Base-by-base conservation (phyloP, 2,113 vertebrate species). In the Syngnathoides biaculeatus region DNA sequence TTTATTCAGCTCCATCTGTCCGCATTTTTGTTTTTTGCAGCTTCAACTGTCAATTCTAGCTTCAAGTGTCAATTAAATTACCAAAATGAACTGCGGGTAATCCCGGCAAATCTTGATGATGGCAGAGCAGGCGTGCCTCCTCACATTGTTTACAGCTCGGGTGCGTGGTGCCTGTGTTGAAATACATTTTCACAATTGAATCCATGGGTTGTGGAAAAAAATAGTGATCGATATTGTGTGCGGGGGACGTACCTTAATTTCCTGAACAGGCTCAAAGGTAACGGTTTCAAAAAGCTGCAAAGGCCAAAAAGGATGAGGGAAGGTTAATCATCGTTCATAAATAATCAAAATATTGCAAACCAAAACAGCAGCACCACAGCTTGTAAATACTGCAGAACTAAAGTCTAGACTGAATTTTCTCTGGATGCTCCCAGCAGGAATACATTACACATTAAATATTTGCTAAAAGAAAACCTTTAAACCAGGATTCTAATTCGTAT, bases 41-140 rank as follows among this genome's bases (percentile, higher is more conserved):
- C 65, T 52, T 26, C 3, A 48, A 67, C 8, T 42, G 22, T 19
- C 22, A 73, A 7, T n/a, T n/a, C n/a, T n/a, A n/a, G n/a, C n/a
- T n/a, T n/a, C n/a, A n/a, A n/a, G n/a, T n/a, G n/a, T 43, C 3
- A 59, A 67, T 10, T 58, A 4, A 45, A 59, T 76, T 78, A 98
- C 97, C 94, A 96, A 77, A 43, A 98, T 92, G 39, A 97, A 91
- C 4, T 96, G 92, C 20, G 97, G 93, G 78, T 94, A 96, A 90
- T 98, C 96, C 6, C 96, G 88, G 75, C 96, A 98, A 79, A 98
- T 97, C 85, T 94, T 98, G 75, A 98, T 96, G 81, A 99, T 94
- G 30, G 96, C 94, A 10, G 94, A 97, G 79, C 95, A 96, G 0
- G 96, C 96, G 1, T 99, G 97, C 62, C 96, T 93, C 84, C 97